A percentile compares a stretch with the other conserved stretches of the same genome.
These are phyloP conservation scores for Hypercompe scribonia DNA, from an alignment of 2,888 invertebrate species.

Conservation along the genomic window DNA sequence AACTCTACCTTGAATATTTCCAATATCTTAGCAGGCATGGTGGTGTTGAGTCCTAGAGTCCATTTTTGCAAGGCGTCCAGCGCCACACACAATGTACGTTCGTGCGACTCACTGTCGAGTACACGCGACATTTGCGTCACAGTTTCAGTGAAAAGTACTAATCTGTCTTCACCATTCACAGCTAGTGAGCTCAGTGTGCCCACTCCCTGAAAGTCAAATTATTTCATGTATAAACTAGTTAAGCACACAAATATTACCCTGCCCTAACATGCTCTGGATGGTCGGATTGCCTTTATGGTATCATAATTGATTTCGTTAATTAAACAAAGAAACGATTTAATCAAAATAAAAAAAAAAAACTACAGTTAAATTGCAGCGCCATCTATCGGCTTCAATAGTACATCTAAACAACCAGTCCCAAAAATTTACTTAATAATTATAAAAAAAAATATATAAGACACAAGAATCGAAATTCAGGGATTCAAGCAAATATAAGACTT, in stretches of 20 bases:
- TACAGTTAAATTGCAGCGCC: neutral
- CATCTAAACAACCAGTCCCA: too few relatives aligned
- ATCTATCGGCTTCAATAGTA: neutral
- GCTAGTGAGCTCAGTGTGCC: slow-evolving; percentile 84
- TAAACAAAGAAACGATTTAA: too few relatives aligned
- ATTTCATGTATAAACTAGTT: neutral
- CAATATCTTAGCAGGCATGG: slow-evolving; percentile 53
- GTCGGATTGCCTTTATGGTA: too few relatives aligned
- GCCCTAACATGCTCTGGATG: neutral
- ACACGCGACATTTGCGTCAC: slow-evolving; percentile 91
- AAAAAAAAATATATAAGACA: too few relatives aligned
- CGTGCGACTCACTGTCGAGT: slow-evolving; percentile 95
- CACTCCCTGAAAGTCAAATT: slow-evolving; percentile 60
- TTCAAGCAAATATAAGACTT: too few relatives aligned
- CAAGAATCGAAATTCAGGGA: too few relatives aligned
- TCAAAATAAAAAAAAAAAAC: too few relatives aligned
- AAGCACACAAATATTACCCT: neutral
- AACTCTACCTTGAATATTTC: slow-evolving; percentile 59
- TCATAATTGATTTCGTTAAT: too few relatives aligned
- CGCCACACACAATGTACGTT: slow-evolving; percentile 94
- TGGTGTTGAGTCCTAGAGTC: slow-evolving; percentile 82
- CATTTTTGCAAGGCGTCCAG: slow-evolving; percentile 93
- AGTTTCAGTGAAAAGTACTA: slow-evolving; percentile 86
- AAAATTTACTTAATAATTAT: too few relatives aligned
- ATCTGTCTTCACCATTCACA: slow-evolving; percentile 86